These are phyloP conservation scores for Anneissia japonica DNA, from an alignment of 35 echinoderm and acorn worm genomes.

Conservation along the genomic window DNA sequence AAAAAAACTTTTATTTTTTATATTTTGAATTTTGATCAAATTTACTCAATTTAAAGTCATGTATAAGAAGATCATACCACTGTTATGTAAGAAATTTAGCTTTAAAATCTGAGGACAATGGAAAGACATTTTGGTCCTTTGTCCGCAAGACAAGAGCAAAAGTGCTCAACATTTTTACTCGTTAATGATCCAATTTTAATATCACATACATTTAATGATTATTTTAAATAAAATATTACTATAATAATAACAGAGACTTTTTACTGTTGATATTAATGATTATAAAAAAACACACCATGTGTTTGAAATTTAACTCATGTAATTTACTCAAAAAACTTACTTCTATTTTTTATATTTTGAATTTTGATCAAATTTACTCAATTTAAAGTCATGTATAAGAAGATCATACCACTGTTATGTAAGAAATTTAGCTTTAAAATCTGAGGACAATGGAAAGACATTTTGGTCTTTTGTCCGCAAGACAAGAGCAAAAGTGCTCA, in stretches of 20 bases:
- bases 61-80: not conserved
- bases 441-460: not conserved
- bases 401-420: not conserved
- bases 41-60: not conserved
- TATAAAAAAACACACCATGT: not conserved
- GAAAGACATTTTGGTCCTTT: not conserved
- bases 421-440: not conserved
- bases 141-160: not conserved
- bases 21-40: no score
- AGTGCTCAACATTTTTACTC: not conserved
- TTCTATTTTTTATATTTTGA: no score
- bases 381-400: not conserved
- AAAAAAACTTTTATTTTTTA: no score
- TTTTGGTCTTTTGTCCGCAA: not conserved
- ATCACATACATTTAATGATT: not conserved
- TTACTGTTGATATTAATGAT: not conserved
- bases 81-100: not conserved
- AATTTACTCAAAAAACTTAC: no score
- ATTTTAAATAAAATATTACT: not conserved
- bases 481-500: not conserved
- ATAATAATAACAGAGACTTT: not conserved
- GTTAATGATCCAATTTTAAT: not conserved
- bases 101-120: not conserved
- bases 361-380: no score
- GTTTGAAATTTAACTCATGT: no score